A percentile compares a stretch with the other conserved stretches of the same genome.
Conservation (phyloP, 2,797 vertebrate species). For the Galaxias olidus region DNA sequence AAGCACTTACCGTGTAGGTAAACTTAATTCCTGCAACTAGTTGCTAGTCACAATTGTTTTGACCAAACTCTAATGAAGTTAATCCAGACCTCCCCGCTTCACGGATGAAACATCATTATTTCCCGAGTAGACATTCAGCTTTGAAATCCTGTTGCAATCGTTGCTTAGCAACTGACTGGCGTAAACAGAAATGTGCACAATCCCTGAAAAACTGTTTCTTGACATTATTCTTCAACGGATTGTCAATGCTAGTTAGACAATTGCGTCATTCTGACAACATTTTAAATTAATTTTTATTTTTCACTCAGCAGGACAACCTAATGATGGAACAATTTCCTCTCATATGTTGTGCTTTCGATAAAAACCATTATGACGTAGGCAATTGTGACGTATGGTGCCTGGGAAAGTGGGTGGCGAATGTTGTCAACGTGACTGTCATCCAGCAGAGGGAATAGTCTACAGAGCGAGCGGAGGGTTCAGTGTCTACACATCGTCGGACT, state of each 20-base stretch:
- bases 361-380: constrained; percentile 57
- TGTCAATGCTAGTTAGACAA: not conserved
- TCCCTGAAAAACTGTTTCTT: not conserved
- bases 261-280: not conserved
- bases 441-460: constrained; percentile 36
- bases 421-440: constrained; percentile 75
- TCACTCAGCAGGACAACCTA: constrained; percentile 11
- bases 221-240: not conserved
- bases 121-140: not conserved
- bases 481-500: constrained; percentile 40
- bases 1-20: no score
- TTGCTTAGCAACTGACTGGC: constrained; percentile 70
- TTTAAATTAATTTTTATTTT: not conserved
- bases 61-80: no score
- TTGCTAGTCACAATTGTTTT: no score
- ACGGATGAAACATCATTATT: not conserved
- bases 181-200: constrained; percentile 47
- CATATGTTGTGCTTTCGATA: constrained; percentile 38
- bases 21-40: no score
- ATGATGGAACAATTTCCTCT: constrained; percentile 9
- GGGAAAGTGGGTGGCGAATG: constrained; percentile 74
- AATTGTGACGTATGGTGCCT: constrained; percentile 52
- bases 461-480: constrained; percentile 36
- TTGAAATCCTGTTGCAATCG: constrained; percentile 31
- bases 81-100: no score